phyloP scores from a whole-genome alignment of 2,888 invertebrate species.

The Rhagium mordax region DNA sequence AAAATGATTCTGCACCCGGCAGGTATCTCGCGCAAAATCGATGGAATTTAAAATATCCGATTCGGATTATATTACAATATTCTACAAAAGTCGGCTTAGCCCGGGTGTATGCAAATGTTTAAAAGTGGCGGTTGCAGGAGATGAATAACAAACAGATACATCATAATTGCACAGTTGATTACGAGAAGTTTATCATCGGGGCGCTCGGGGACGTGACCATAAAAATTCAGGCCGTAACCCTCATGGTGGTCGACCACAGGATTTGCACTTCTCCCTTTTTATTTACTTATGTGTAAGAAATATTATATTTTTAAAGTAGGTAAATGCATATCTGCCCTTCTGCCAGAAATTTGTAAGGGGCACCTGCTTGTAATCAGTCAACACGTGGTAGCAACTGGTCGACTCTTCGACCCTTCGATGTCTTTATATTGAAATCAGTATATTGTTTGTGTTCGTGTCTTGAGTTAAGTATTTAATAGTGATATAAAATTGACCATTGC shows the following conservation, averaged over 20 bases:
- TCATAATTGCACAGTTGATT: conserved; percentile 42
- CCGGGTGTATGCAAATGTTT: conserved; percentile 33
- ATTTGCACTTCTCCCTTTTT: too few relatives aligned
- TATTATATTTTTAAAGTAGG: too few relatives aligned
- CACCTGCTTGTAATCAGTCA: too few relatives aligned
- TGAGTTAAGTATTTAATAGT: too few relatives aligned
- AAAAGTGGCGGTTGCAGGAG: conserved; percentile 34
- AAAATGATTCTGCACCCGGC: conserved; percentile 6
- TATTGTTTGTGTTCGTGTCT: too few relatives aligned
- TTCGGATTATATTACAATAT: conserved; percentile 7
- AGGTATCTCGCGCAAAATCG: conserved; percentile 21
- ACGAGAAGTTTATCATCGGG: conserved; percentile 36
- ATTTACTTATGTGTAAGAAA: too few relatives aligned
- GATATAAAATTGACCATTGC: too few relatives aligned
- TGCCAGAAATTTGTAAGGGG: too few relatives aligned
- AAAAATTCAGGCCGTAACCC: conserved; percentile 4
- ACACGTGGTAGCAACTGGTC: too few relatives aligned
- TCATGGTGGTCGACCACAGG: neutral
- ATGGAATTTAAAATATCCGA: conserved; percentile 29
- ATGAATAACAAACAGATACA: conserved; percentile 40
- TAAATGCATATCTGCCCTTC: too few relatives aligned
- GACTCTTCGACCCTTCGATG: too few relatives aligned
- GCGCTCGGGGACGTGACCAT: conserved; percentile 1
- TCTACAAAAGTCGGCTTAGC: conserved; percentile 1
- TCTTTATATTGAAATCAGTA: too few relatives aligned